phyloP scores from a whole-genome alignment of 2,113 vertebrate genomes.

The Sebastes schlegelii region DNA sequence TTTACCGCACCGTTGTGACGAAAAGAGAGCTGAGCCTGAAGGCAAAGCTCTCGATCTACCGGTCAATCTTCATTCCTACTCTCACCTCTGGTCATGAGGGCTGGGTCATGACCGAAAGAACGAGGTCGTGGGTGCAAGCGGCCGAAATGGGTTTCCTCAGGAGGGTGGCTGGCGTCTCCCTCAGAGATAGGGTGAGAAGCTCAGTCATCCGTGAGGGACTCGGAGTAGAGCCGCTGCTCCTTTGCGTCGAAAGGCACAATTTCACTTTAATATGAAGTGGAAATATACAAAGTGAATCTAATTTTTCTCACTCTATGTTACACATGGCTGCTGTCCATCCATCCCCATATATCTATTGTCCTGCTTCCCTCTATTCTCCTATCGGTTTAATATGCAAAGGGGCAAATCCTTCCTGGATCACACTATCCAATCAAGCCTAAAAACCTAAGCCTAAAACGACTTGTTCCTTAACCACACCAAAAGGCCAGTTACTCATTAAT shows the following conservation, averaged over 20 bases:
- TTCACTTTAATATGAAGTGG: not conserved
- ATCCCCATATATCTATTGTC: not conserved
- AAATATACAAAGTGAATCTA: not conserved
- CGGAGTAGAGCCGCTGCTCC: too few species aligned
- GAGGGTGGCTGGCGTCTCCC: too few species aligned
- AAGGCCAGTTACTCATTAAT: slow-evolving; percentile 1
- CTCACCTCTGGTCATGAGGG: too few species aligned
- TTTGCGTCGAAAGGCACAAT: not conserved
- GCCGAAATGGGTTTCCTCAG: too few species aligned
- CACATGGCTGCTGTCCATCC: not conserved
- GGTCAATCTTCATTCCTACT: too few species aligned
- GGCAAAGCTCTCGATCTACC: too few species aligned
- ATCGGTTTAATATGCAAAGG: not conserved
- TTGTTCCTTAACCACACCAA: not conserved
- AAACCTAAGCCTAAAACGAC: slow-evolving; percentile 3
- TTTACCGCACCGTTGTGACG: too few species aligned
- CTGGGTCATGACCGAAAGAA: too few species aligned
- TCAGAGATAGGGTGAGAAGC: too few species aligned
- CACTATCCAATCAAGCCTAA: slow-evolving; percentile 19
- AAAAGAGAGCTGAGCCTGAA: too few species aligned
- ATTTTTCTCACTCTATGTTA: not conserved
- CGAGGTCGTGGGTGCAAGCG: too few species aligned
- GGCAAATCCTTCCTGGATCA: slow-evolving; percentile 7
- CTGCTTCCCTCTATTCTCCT: not conserved
- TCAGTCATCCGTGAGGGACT: too few species aligned